Conservation (phyloP, 2,888 invertebrate species). For the Eulithis prunata region DNA sequence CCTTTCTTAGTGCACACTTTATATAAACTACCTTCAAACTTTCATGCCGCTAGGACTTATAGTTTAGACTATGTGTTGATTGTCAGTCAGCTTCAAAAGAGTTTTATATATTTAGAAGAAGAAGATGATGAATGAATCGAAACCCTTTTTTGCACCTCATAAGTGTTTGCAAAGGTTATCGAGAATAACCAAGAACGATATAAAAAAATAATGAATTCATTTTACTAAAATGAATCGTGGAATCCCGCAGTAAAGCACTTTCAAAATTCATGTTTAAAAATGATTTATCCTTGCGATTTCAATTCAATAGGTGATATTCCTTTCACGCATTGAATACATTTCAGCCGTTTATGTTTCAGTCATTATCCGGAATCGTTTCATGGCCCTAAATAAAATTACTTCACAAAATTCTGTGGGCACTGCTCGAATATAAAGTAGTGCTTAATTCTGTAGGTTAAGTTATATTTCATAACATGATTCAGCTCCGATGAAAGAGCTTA, state of each 20-base stretch:
- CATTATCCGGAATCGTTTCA: constrained; percentile 61
- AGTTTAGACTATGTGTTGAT: too few relatives aligned
- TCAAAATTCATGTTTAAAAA: constrained; percentile 12
- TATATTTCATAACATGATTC: constrained; percentile 9
- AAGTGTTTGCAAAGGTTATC: too few relatives aligned
- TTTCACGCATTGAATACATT: constrained; percentile 29
- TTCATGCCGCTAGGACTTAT: too few relatives aligned
- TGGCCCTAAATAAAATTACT: constrained; percentile 67
- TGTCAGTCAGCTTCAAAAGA: too few relatives aligned
- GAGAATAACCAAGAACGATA: too few relatives aligned
- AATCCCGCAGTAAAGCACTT: neutral
- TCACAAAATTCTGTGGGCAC: constrained; percentile 47
- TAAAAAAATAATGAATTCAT: neutral
- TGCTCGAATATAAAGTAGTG: constrained; percentile 60
- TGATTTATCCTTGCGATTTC: constrained; percentile 19
- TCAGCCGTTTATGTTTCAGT: constrained; percentile 60
- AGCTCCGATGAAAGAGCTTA: neutral
- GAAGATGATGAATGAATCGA: too few relatives aligned
- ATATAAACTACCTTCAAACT: too few relatives aligned
- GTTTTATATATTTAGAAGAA: too few relatives aligned
- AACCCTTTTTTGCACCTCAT: too few relatives aligned
- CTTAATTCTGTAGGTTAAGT: constrained; percentile 46
- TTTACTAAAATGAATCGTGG: neutral
- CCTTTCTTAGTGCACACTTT: too few relatives aligned
- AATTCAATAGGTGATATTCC: constrained; percentile 29